Percentiles rank a stretch among this genome's conserved stretches.
Evolutionary conservation across 1,140 invertebrate species (phyloP).

Genomic region (Ceratina calcarata): DNA sequence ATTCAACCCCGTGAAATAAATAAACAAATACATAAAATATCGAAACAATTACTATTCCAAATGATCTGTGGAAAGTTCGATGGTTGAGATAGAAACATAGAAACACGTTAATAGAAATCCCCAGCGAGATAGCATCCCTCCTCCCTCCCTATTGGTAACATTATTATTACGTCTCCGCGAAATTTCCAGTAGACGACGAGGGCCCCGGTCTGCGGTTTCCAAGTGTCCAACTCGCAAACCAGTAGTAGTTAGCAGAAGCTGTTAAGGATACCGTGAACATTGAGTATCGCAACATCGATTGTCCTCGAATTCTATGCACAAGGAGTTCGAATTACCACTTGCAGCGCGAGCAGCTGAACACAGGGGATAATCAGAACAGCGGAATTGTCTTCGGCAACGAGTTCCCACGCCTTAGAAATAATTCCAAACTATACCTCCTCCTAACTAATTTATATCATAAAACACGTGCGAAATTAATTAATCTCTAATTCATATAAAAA

Average conservation of each 20-base stretch:
- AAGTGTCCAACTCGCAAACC: conserved; percentile 45
- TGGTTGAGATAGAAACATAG: not conserved
- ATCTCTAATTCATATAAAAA: too few relatives aligned
- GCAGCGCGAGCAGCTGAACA: conserved; percentile 11
- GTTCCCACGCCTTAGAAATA: not conserved
- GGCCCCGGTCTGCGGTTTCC: conserved; percentile 24
- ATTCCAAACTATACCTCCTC: too few relatives aligned
- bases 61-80: too few relatives aligned
- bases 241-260: conserved; percentile 29
- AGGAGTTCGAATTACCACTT: conserved; percentile 37
- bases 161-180: conserved; percentile 31
- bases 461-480: too few relatives aligned
- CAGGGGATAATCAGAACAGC: not conserved
- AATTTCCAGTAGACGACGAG: conserved; percentile 1
- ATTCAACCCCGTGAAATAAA: too few relatives aligned
- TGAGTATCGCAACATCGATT: conserved; percentile 39
- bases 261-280: conserved; percentile 45
- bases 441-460: too few relatives aligned
- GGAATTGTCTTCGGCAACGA: not conserved
- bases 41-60: too few relatives aligned
- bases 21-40: too few relatives aligned
- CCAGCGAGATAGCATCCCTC: conserved; percentile 18
- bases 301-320: conserved; percentile 33
- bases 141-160: conserved; percentile 34
- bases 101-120: conserved; percentile 36